phyloP scores from a whole-genome alignment of 2,888 invertebrate species.

The Sminthurides aquaticus region DNA sequence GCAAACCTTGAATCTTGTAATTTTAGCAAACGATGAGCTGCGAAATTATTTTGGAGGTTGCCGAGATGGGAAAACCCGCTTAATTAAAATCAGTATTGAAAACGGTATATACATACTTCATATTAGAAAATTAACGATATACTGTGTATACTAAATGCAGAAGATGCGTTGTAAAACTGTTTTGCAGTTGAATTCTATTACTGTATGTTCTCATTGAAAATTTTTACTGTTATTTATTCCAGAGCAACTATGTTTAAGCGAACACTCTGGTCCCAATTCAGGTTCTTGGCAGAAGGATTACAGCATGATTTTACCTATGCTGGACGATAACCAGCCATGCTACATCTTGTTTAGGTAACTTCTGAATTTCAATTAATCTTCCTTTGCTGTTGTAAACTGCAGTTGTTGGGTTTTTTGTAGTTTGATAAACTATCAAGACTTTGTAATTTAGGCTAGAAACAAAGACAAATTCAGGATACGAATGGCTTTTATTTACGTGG shows the following conservation, averaged over 20 bases:
- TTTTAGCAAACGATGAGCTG: conserved; percentile 72
- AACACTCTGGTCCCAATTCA: conserved; percentile 60
- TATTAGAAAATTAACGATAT: conserved; percentile 9
- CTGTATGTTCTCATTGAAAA: too few species aligned
- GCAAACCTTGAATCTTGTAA: conserved; percentile 1
- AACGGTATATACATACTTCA: conserved; percentile 63
- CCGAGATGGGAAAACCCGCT: conserved; percentile 68
- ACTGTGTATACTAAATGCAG: too few species aligned
- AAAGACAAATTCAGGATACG: conserved; percentile 66
- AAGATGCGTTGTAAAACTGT: too few species aligned
- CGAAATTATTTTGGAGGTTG: conserved; percentile 74
- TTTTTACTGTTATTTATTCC: conserved; percentile 37
- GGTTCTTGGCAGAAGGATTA: conserved; percentile 73
- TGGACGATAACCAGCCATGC: conserved; percentile 76
- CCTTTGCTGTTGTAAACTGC: neutral
- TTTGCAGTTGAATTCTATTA: too few species aligned
- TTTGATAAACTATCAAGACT: neutral
- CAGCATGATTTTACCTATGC: conserved; percentile 62
- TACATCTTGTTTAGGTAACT: conserved; percentile 75
- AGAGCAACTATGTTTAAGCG: conserved; percentile 69
- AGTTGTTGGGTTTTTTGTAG: conserved; percentile 10
- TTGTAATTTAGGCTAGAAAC: conserved; percentile 58
- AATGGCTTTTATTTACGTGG: conserved; percentile 92
- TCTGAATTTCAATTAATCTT: neutral
- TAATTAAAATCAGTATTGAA: conserved; percentile 75